Conservation (phyloP, 2,113 vertebrate genomes). For the Brachyhypopomus gauderio region DNA sequence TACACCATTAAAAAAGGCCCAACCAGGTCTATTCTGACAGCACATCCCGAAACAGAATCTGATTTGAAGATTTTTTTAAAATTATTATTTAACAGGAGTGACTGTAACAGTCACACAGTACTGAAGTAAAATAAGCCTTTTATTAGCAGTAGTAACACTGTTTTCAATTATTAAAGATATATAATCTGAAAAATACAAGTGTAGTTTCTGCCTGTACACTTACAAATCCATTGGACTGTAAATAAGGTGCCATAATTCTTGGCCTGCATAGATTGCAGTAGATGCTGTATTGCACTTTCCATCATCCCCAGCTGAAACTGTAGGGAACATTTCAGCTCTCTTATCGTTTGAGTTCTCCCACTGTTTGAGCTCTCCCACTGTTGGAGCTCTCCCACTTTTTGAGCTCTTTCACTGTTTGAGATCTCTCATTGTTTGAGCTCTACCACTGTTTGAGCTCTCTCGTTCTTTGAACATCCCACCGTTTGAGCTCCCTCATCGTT, state of each 20-base stretch:
- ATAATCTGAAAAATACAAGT: slow-evolving; percentile 78
- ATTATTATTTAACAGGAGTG: slow-evolving; percentile 56
- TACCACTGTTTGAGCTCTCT: too few species aligned
- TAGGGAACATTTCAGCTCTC: slow-evolving; percentile 53
- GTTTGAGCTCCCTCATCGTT: too few species aligned
- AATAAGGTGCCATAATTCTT: slow-evolving; percentile 80
- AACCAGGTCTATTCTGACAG: slow-evolving; percentile 67
- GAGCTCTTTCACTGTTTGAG: too few species aligned
- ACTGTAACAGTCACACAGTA: slow-evolving; percentile 58
- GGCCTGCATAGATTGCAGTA: slow-evolving; percentile 83
- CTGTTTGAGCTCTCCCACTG: too few species aligned
- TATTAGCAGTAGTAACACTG: slow-evolving; percentile 67
- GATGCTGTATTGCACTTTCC: slow-evolving; percentile 76
- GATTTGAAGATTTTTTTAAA: slow-evolving; percentile 63
- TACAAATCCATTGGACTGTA: slow-evolving; percentile 76
- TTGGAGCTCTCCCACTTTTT: too few species aligned
- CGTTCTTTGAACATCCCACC: too few species aligned
- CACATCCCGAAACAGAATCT: slow-evolving; percentile 58
- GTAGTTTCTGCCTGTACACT: slow-evolving; percentile 76
- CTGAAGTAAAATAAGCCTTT: slow-evolving; percentile 66
- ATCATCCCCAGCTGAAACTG: slow-evolving; percentile 60
- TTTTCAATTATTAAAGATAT: slow-evolving; percentile 75
- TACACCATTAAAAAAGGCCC: slow-evolving; percentile 71
- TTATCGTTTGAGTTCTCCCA: slow-evolving; percentile 33
- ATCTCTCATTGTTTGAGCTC: too few species aligned